Evolutionary conservation across 2,113 vertebrate species (phyloP), one percentile per base, ranked within the genome.

Genomic region (Entelurus aequoreus): DNA sequence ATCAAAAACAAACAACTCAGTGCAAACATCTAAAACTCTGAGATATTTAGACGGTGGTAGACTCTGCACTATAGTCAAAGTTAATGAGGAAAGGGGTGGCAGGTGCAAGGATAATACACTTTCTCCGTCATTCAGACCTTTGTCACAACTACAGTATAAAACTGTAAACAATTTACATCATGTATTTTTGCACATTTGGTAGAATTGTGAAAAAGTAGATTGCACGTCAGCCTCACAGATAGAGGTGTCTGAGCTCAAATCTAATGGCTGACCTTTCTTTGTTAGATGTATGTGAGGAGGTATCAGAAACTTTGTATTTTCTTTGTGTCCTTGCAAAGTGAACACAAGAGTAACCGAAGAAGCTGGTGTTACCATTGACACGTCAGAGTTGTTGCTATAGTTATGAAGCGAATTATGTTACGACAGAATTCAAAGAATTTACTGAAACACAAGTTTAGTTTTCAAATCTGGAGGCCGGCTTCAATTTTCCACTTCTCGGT

Each of bases 401-500:
- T 54, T 59, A 59, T 73, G 19, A 62, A 21, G 62, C 71, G 74
- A 60, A 58, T 53, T 11, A 6, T 74, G 53, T 48, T 61, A 38
- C 15, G 42, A 44, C 19, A 53, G 60, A 60, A 14, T 72, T 58
- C 62, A 49, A 12, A 13, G 50, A 40, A 40, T 1, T 11, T 10
- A 6, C 16, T 13, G 8, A 50, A 46, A 46, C 44, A 52, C 0
- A 4, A 28, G 15, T 64, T 60, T 6, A 15, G 5, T 54, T 54
- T 6, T 14, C 1, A 37, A 37, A 36, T 28, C 63, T 36, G 37
- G 49, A 52, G 47, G 9, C n/a, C 55, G 71, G 57, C 60, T 73
- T 70, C 54, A 60, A 60, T 28, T 63, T 69, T 75, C 66, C 78
- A 69, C n/a, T 37, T 71, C 72, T 71, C 72, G 15, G 47, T n/a